Evolutionary conservation across 35 echinoderm and acorn worm genomes (phyloP).

Genomic region (Apostichopus japonicus): DNA sequence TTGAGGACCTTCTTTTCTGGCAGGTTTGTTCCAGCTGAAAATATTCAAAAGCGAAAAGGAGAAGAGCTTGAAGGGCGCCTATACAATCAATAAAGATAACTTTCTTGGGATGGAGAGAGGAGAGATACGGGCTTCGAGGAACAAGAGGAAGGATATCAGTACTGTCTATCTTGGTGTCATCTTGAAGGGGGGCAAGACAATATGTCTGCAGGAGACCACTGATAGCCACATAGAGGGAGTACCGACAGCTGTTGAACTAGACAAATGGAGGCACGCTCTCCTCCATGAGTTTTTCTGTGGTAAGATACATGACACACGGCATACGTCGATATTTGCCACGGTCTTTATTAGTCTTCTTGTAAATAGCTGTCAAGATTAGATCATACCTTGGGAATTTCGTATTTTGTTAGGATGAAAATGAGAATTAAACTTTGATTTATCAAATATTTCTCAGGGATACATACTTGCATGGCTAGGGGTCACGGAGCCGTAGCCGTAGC

Average conservation of each 20-base stretch:
- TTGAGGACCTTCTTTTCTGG: not conserved
- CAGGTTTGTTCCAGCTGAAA: constrained; percentile 57
- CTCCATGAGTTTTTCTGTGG: constrained; percentile 50
- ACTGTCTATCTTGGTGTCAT: constrained; percentile 48
- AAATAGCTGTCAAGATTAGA: too few relatives aligned
- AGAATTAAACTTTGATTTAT: too few relatives aligned
- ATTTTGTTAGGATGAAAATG: too few relatives aligned
- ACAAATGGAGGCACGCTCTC: not conserved
- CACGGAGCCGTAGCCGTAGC: too few relatives aligned
- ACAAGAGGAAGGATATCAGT: not conserved
- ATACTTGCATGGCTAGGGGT: too few relatives aligned
- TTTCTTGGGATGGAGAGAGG: constrained; percentile 51
- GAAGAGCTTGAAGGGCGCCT: constrained; percentile 43
- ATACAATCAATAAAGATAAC: constrained; percentile 47
- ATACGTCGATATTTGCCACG: too few relatives aligned
- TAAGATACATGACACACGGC: not conserved
- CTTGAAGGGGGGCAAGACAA: constrained; percentile 41
- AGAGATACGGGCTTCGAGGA: constrained; percentile 20
- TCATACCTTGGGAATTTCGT: too few relatives aligned
- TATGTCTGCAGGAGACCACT: constrained; percentile 41
- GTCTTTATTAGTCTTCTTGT: too few relatives aligned
- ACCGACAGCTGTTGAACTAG: constrained; percentile 22
- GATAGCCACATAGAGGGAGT: constrained; percentile 25
- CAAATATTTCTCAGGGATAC: too few relatives aligned
- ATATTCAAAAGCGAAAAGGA: constrained; percentile 61